phyloP scores from a whole-genome alignment of 2,797 vertebrate species.

The Sus cebifrons region DNA sequence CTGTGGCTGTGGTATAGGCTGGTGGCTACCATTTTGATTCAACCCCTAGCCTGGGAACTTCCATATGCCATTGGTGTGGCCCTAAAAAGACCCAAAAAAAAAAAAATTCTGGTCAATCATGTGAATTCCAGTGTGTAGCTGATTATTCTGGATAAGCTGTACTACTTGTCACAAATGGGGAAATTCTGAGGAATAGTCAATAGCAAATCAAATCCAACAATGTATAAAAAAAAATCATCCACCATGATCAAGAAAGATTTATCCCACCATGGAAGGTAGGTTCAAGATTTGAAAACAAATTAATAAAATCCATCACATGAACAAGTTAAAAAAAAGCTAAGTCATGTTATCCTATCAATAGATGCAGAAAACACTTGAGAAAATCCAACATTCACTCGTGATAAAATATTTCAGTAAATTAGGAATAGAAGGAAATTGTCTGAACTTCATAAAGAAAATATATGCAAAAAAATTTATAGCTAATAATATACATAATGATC shows the following conservation, averaged over 20 bases:
- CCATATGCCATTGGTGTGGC: too few species aligned
- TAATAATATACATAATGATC: neutral
- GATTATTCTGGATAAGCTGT: neutral
- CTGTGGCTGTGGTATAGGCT: too few species aligned
- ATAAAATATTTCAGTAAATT: neutral
- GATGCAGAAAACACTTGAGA: neutral
- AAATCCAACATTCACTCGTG: neutral
- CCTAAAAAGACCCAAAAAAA: too few species aligned
- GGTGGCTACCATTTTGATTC: too few species aligned
- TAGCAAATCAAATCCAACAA: neutral
- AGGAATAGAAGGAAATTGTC: neutral
- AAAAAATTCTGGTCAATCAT: neutral
- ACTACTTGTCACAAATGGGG: neutral
- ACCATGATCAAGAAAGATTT: neutral
- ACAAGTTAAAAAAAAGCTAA: neutral
- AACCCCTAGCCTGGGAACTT: too few species aligned
- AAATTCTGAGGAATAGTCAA: neutral
- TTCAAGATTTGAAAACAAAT: neutral
- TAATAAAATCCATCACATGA: neutral
- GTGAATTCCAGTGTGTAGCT: neutral
- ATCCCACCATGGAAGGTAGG: neutral
- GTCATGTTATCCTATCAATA: neutral
- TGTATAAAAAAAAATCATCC: neutral
- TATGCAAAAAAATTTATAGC: neutral
- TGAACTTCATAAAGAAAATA: neutral